Base-by-base conservation (phyloP, 2,888 invertebrate genomes). In the Chloroclystis v-ata region DNA sequence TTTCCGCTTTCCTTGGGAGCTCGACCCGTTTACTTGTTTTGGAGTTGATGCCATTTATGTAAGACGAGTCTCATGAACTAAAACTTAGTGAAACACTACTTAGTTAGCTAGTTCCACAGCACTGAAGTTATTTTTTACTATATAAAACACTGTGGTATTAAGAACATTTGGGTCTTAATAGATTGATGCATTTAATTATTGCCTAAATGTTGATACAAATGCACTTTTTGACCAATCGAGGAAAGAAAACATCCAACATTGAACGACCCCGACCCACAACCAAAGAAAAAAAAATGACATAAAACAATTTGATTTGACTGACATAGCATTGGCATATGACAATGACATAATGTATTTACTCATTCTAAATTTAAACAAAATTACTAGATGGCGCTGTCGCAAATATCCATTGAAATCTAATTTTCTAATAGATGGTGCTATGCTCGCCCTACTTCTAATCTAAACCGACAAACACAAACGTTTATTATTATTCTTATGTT, bases 1-100 rank as follows among this genome's bases (percentile, higher is more conserved):
- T 72, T 88, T 89, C 54, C 88, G 82, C 73, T 89, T 89, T 71
- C 85, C 86, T 65, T 78, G 67, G 57, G 78, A 74, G 63, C 77
- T 80, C 49, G 78, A 60, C 53, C 75, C 78, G 70, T 81, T 84
- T 63, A 73, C 72, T 76, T 82, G 83, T 74, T 83, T 82, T 66
- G 85, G 76, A 66, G 80, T 75, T 63, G 87, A 78, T 73, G 84
- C 82, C 87, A 87, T 87, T 67, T 64, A 63, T 61, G 60, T 62
- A 63, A 58, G 33, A 44, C 35, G 10, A 56, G 56, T 59, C 52
- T 49, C 33, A 32, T 52, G 33, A 24, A 50, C 52, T 45, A 49
- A 51, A 35, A 35, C 35, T 32, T 35, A 9, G 11, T 26, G 37
- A 20, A 41, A 29, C 24, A 39, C 35, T 39, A 20, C 20, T 10